These are phyloP conservation scores for Erethizon dorsatum DNA, from an alignment of 2,797 vertebrate genomes.

Conservation along the genomic window DNA sequence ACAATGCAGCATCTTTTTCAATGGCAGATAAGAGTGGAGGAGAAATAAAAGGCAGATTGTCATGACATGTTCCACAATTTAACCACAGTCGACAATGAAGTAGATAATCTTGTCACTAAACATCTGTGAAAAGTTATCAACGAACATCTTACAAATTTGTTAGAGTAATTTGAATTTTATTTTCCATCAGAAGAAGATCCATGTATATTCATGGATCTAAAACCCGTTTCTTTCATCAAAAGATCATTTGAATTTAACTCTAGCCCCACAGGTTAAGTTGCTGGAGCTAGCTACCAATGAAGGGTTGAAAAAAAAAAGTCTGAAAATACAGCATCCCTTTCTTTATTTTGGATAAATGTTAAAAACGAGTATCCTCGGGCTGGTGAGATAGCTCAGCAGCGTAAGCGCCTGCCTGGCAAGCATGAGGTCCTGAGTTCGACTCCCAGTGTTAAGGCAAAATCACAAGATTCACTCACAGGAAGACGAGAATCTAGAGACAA, in stretches of 20 bases:
- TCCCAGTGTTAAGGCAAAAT: no score
- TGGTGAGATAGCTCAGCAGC: no score
- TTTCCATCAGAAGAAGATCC: constrained; percentile 71
- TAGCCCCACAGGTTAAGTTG: no score
- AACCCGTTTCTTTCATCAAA: constrained; percentile 69
- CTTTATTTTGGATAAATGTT: constrained; percentile 76
- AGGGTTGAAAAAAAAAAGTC: constrained; percentile 5
- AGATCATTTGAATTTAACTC: constrained; percentile 58
- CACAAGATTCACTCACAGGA: no score
- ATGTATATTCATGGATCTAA: constrained; percentile 57
- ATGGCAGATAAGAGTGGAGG: constrained; percentile 65
- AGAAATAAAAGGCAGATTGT: constrained; percentile 59
- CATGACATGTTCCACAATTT: constrained; percentile 72
- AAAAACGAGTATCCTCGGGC: constrained; percentile 49
- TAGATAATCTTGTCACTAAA: constrained; percentile 20
- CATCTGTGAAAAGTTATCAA: constrained; percentile 19
- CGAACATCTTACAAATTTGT: constrained; percentile 72
- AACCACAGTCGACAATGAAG: constrained; percentile 51
- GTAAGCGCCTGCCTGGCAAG: no score
- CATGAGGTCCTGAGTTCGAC: no score
- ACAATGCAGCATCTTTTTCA: constrained; percentile 71
- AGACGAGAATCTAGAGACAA: no score
- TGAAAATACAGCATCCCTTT: constrained; percentile 71
- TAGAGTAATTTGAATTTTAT: constrained; percentile 63
- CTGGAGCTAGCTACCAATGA: no score